These are phyloP conservation scores for Erythrolamprus reginae DNA, from an alignment of 2,113 vertebrate species.

Conservation along the genomic window DNA sequence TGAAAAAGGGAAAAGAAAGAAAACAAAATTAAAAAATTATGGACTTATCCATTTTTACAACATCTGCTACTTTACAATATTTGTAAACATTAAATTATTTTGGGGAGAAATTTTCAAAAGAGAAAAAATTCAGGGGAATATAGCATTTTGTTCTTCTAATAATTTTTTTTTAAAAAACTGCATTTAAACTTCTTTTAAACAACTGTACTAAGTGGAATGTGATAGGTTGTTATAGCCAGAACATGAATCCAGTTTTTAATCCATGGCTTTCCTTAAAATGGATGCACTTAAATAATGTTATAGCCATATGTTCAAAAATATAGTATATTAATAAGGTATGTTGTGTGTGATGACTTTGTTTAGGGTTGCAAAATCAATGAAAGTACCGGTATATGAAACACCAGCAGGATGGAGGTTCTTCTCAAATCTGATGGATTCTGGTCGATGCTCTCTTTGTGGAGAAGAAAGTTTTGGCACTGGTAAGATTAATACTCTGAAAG, in stretches of 20 bases:
- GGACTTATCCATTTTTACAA: background rate
- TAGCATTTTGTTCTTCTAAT: background rate
- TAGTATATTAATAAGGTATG: fast-evolving
- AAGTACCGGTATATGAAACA: constrained; percentile 94
- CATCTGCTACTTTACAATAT: background rate
- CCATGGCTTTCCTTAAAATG: background rate
- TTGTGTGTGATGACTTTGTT: constrained; percentile 41
- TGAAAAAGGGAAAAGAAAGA: background rate
- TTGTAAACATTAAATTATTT: background rate
- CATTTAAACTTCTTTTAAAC: background rate
- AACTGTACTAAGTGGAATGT: background rate
- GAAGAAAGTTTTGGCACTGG: constrained; percentile 98
- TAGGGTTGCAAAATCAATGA: constrained; percentile 95
- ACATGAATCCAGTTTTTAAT: background rate
- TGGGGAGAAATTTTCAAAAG: background rate
- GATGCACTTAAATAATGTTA: background rate
- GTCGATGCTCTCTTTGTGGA: constrained; percentile 93
- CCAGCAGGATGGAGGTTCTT: constrained; percentile 96
- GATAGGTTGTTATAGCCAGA: background rate
- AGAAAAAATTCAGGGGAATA: background rate
- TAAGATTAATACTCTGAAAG: constrained; percentile 54
- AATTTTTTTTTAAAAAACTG: background rate
- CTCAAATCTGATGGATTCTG: constrained; percentile 96
- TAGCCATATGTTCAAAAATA: fast-evolving
- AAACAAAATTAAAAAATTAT: background rate